Base-by-base conservation (phyloP, 2,888 invertebrate genomes). In the Lithophane semibrunnea region DNA sequence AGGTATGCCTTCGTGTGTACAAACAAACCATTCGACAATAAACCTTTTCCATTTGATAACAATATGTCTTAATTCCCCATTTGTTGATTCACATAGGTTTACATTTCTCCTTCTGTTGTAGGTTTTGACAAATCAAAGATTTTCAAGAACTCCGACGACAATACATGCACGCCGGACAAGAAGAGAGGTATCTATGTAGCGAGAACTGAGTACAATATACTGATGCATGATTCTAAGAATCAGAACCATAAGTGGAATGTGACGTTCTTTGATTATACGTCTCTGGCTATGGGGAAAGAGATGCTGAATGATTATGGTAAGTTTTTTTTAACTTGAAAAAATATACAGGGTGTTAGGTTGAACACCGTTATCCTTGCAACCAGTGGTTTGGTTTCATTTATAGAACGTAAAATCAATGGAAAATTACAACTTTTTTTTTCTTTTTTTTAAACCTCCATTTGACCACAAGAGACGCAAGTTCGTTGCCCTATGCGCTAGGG, bases 231-330 rank as follows among this genome's bases (percentile, higher is more conserved):
- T 92, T 98, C 98, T 58, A 97, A 97, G 91, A 97, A 97, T 87
- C 96, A 97, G 80, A 97, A 97, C 88, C 96, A 95, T 74, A 98
- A 98, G 91, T 99, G 99, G 99, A 99, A 99, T 95, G 98, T 99
- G 9, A 99, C 99, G 0, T 99, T 99, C 96, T 98, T 98, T 91
- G 99, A 99, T 95, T 99, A 99, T 93, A 98, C 99, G 3, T 98
- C 99, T 1, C 97, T 97, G 92, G 98, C 98, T 84, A 98, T 98
- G 98, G 98, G 97, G 66, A 97, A 98, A 71, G 98, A 98, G 92
- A 97, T 98, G 94, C 96, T 98, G 7, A 98, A 98, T 89, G 98
- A 98, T 94, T 99, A 99, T 96, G 98, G 98, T 98, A 92, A 93
- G 95, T 18, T 1, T 16, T 37, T 52, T 21, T 44, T 18, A 5